Percentiles rank a stretch among this genome's conserved stretches.
Conservation (phyloP, 2,797 vertebrate species). For the Lepus townsendii region DNA sequence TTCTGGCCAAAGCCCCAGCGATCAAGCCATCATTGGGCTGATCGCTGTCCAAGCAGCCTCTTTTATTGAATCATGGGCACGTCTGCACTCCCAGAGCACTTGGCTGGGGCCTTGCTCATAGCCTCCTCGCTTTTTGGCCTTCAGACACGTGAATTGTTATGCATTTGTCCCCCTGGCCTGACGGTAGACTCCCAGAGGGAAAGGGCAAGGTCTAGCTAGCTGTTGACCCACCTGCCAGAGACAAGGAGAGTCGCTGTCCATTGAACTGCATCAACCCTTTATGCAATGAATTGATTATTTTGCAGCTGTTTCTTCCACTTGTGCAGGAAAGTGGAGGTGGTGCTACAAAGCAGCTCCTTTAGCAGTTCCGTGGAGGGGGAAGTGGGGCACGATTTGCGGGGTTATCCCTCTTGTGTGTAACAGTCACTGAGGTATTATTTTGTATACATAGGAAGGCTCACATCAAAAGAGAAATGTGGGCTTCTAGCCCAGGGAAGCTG, state of each 20-base stretch:
- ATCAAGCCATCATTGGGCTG: slow-evolving; percentile 17
- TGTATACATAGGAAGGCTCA: background rate
- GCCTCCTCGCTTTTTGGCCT: background rate
- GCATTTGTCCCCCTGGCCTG: background rate
- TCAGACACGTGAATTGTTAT: background rate
- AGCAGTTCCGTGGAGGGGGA: background rate
- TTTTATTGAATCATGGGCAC: slow-evolving; percentile 20
- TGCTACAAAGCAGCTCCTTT: background rate
- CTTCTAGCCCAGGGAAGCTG: background rate
- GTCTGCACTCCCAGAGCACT: background rate
- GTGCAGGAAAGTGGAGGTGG: background rate
- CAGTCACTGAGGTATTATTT: background rate
- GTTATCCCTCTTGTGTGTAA: background rate
- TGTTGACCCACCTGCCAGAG: background rate
- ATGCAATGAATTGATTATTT: background rate
- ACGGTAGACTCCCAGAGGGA: background rate
- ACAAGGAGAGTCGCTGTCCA: background rate
- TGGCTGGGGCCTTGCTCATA: background rate
- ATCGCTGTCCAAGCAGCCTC: slow-evolving; percentile 32
- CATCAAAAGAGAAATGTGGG: background rate
- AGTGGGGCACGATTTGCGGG: background rate
- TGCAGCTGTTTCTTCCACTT: background rate
- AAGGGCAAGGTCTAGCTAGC: background rate
- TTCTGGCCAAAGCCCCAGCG: slow-evolving; percentile 58
- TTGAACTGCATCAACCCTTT: background rate